Evolutionary conservation across 2,113 vertebrate species (phyloP).

Genomic region (Ailurus styani): DNA sequence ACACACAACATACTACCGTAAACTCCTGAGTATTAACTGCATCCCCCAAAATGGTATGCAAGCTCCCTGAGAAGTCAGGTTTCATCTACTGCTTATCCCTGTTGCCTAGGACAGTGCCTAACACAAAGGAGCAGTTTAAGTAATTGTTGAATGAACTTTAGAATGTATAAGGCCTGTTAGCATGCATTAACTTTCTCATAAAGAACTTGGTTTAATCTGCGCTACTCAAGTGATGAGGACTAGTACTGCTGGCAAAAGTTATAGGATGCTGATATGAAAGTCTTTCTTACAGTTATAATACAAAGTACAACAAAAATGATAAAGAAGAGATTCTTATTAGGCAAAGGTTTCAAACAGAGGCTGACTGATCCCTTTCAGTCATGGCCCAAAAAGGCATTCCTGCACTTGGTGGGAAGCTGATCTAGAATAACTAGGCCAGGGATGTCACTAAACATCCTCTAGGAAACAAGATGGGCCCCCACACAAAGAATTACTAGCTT

Average conservation of each 20-base stretch:
- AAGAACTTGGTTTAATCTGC: background rate
- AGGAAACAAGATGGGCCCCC: background rate
- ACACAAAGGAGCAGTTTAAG: background rate
- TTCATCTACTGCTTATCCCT: background rate
- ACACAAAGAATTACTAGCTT: background rate
- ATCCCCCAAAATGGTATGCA: accelerated
- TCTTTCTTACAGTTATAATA: background rate
- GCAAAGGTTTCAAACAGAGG: background rate
- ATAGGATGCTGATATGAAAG: background rate
- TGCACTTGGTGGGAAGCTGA: no score
- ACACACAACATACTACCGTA: background rate
- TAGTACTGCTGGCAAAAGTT: background rate
- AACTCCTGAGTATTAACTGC: background rate
- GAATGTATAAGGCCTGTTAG: background rate
- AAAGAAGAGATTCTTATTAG: background rate
- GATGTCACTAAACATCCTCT: no score
- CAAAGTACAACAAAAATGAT: background rate
- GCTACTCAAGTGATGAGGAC: background rate
- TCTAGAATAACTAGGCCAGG: background rate
- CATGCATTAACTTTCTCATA: background rate
- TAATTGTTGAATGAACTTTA: background rate
- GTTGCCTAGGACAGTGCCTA: background rate
- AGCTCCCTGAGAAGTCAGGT: background rate
- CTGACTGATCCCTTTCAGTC: background rate
- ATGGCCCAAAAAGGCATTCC: background rate